Evolutionary conservation across 2,888 invertebrate species (phyloP), one percentile per base, ranked within the genome.

Genomic region (Microdon myrmicae): DNA sequence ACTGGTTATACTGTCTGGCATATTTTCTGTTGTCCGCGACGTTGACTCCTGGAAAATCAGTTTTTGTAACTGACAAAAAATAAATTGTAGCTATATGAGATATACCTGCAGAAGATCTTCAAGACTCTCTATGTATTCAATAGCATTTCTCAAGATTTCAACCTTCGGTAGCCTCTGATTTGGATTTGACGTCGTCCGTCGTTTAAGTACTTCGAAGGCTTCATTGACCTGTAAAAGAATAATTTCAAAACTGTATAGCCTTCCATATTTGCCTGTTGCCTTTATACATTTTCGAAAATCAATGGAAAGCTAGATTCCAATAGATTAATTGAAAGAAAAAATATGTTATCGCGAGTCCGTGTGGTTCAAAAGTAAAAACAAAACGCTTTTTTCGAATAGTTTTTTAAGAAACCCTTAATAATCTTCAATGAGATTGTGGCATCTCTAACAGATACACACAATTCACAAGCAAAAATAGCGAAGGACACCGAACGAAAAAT

Each of bases 111-210:
- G 78, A 3, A 94, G 83, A 54, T 92, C 92, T 75, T 94, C 94
- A 68, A 94, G 81, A 68, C 90, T 88, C 76, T 96, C 97, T 69
- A 98, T 98, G 77, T 98, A 97, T 73, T 97, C 97, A 74, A 99
- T 99, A 26, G 98, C 98, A 71, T 96, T 96, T 64, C 97, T 84
- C 23, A 99, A 84, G 68, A 99, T 98, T 81, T 99, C 98, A 67
- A 99, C 90, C 83, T 99, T 99, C 1, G 98, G 97, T 71, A 99
- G 83, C 45, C 98, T 84, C 73, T 98, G 98, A 74, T 94, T 96
- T 1, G 97, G 97, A 82, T 94, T 95, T 51, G 94, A 91, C 72
- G 96, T 92, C 0, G 98, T 96, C 47, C 97, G 83, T 72, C 92
- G 85, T 74, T 98, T 92, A 25, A 99, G 82, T 61, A 94, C 87